Conservation (phyloP, 2,113 vertebrate genomes). For the mouse (Mus musculus) region DNA sequence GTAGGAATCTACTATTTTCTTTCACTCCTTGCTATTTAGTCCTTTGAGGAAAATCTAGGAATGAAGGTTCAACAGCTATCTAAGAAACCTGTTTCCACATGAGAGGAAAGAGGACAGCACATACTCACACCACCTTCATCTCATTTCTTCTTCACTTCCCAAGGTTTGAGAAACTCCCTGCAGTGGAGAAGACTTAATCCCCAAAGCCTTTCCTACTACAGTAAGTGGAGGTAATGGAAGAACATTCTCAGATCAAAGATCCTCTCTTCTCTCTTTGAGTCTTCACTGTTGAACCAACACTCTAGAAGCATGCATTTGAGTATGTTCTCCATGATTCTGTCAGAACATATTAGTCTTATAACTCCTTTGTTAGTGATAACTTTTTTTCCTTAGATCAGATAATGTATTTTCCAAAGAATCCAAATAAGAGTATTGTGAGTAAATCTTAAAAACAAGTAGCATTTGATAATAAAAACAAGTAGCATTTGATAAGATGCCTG, state of each 20-base stretch:
- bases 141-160: not conserved
- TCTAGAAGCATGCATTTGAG: not conserved
- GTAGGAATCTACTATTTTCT: not conserved
- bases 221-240: not conserved
- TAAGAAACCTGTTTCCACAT: not conserved
- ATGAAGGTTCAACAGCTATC: not conserved
- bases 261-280: not conserved
- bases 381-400: not conserved
- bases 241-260: not conserved
- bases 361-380: not conserved
- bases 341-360: not conserved
- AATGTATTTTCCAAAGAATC: constrained; percentile 14
- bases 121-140: not conserved
- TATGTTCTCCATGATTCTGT: not conserved
- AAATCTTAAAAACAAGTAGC: constrained; percentile 20
- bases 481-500: not conserved
- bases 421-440: not conserved
- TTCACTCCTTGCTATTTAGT: constrained; percentile 14
- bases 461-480: constrained; percentile 20
- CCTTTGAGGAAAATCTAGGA: not conserved
- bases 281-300: not conserved
- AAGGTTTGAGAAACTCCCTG: not conserved
- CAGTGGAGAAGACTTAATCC: not conserved
- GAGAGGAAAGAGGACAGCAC: not conserved
- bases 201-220: not conserved